phyloP scores from a whole-genome alignment of 2,888 invertebrate species.

The Oscheius sp. region DNA sequence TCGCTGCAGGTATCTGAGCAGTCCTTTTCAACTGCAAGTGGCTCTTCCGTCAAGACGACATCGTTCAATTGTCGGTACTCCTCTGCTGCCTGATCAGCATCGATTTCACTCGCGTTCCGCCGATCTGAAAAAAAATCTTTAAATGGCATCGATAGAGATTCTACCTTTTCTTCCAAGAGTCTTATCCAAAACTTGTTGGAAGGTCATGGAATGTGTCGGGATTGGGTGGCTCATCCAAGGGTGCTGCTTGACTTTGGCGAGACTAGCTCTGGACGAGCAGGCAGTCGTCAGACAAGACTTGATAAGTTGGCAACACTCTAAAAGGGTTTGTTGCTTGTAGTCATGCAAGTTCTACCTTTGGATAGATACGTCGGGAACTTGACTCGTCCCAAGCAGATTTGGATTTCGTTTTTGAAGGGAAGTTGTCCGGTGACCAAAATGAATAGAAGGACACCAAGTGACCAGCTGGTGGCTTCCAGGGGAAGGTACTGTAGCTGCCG shows the following conservation, averaged over 20 bases:
- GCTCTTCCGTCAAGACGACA: conserved; percentile 45
- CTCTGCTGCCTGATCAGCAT: conserved; percentile 38
- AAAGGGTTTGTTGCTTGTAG: not conserved
- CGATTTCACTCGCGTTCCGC: conserved; percentile 1
- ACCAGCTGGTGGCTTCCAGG: conserved; percentile 83
- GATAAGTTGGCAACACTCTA: conserved; percentile 53
- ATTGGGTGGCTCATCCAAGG: conserved; percentile 50
- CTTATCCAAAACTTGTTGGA: conserved; percentile 50
- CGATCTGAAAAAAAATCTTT: conserved; percentile 8
- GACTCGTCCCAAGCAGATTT: conserved; percentile 66
- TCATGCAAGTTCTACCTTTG: conserved; percentile 41
- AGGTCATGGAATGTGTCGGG: conserved; percentile 42
- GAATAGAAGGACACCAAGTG: conserved; percentile 80
- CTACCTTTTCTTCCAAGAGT: conserved; percentile 43
- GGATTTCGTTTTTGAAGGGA: conserved; percentile 68
- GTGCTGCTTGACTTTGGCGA: conserved; percentile 47
- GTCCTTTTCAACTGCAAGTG: conserved; percentile 20
- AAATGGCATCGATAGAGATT: not conserved
- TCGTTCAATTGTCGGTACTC: conserved; percentile 55
- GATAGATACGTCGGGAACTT: conserved; percentile 61
- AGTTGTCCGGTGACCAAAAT: conserved; percentile 64
- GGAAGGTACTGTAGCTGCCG: conserved; percentile 66
- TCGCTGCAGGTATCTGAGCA: conserved; percentile 35
- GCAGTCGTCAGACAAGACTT: conserved; percentile 60
- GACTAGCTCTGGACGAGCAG: conserved; percentile 44